Evolutionary conservation across 2,113 vertebrate genomes (phyloP).

Genomic region (Chloroceryle aenea): DNA sequence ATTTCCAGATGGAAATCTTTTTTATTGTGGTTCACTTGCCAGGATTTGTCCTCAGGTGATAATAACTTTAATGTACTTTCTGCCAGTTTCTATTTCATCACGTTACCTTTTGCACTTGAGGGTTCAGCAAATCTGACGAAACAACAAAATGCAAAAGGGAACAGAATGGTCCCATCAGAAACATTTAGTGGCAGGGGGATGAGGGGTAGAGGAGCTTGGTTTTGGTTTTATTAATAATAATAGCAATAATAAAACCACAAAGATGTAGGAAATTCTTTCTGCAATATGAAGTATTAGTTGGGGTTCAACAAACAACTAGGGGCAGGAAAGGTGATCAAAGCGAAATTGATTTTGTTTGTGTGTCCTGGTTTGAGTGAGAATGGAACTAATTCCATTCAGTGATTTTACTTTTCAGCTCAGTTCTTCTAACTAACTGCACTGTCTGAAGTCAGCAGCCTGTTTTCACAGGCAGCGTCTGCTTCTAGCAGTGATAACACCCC

Average conservation of each 20-base stretch:
- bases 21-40: slow-evolving; percentile 13
- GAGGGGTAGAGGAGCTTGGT: background rate
- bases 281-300: background rate
- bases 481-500: no score
- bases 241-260: background rate
- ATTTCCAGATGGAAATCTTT: slow-evolving; percentile 41
- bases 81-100: slow-evolving; percentile 49
- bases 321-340: slow-evolving; percentile 6
- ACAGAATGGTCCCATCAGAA: background rate
- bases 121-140: slow-evolving; percentile 4
- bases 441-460: no score
- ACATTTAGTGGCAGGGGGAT: background rate
- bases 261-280: background rate
- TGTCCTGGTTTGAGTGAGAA: no score
- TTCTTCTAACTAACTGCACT: no score
- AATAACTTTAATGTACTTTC: slow-evolving; percentile 55
- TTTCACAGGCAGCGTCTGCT: no score
- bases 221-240: background rate
- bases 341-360: background rate
- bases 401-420: no score
- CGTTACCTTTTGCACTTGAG: slow-evolving; percentile 8
- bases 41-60: slow-evolving; percentile 42
- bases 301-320: background rate
- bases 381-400: no score
- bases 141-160: slow-evolving; percentile 10